Percentiles rank a stretch among this genome's conserved stretches.
phyloP scores from a whole-genome alignment of 2,113 vertebrate genomes.

The Triplophysa tibetana region DNA sequence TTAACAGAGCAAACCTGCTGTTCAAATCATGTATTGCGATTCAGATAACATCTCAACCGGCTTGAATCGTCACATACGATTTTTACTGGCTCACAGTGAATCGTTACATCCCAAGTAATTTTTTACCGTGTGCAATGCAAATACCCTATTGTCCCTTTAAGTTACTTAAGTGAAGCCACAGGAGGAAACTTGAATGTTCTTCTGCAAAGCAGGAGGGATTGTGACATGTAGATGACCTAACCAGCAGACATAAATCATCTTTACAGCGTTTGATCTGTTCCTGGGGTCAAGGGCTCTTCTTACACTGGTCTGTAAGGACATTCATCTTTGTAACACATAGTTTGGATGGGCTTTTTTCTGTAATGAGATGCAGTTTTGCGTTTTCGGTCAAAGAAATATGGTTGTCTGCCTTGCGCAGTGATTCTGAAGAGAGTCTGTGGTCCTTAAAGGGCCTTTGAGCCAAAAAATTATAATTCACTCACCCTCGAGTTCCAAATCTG shows the following conservation, averaged over 20 bases:
- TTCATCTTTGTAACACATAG: conserved; percentile 2
- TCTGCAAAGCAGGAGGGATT: not conserved
- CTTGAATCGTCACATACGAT: too few species aligned
- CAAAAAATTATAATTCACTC: too few species aligned
- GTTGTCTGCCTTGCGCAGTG: not conserved
- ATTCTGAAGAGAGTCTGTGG: not conserved
- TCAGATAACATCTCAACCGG: too few species aligned
- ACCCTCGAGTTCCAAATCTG: too few species aligned
- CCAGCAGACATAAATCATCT: conserved; percentile 2
- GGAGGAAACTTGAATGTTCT: conserved; percentile 9
- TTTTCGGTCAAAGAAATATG: not conserved
- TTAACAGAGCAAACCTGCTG: too few species aligned
- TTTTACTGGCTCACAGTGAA: too few species aligned
- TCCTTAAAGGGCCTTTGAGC: too few species aligned
- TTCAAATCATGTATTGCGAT: too few species aligned
- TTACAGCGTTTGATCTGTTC: not conserved
- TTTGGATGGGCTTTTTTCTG: too few species aligned
- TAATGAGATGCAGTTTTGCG: not conserved
- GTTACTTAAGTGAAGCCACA: not conserved
- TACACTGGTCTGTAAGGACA: conserved; percentile 4
- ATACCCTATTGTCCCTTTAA: not conserved
- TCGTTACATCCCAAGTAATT: too few species aligned
- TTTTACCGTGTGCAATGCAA: too few species aligned
- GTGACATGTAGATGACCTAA: conserved; percentile 8
- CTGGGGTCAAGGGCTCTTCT: not conserved